A percentile compares a stretch with the other conserved stretches of the same genome.
Evolutionary conservation across 2,113 vertebrate genomes (phyloP).

Genomic region (Opisthocomus hoazin): DNA sequence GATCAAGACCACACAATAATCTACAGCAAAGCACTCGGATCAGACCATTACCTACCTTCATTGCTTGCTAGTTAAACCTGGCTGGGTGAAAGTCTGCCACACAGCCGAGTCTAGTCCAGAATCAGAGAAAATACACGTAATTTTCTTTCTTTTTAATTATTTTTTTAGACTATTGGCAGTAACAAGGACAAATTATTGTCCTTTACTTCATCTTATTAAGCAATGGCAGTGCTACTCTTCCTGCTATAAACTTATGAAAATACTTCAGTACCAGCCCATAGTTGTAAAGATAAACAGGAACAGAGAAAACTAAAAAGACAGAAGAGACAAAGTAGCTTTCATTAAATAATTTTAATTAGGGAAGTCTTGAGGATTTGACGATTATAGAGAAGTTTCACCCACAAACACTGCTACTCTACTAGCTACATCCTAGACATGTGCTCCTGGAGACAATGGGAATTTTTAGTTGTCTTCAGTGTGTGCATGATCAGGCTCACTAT

Average conservation of each 20-base stretch:
- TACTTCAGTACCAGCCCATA: background rate
- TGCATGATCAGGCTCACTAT: background rate
- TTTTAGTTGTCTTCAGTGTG: background rate
- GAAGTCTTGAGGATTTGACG: background rate
- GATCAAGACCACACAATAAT: background rate
- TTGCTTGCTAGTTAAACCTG: background rate
- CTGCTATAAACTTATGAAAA: background rate
- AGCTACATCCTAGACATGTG: background rate
- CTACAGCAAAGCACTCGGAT: background rate
- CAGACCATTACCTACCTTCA: background rate
- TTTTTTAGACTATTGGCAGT: background rate
- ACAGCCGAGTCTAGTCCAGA: background rate
- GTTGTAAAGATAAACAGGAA: background rate
- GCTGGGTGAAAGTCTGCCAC: background rate
- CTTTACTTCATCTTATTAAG: background rate
- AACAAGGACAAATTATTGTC: background rate
- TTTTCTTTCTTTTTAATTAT: background rate
- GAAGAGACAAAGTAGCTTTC: background rate
- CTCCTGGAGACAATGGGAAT: background rate
- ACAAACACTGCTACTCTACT: background rate
- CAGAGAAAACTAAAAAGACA: background rate
- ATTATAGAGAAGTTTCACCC: background rate
- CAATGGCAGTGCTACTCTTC: background rate
- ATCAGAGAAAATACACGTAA: background rate
- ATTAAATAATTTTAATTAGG: background rate